Conservation (phyloP, 2,888 invertebrate species). For the Limenitis camilla region DNA sequence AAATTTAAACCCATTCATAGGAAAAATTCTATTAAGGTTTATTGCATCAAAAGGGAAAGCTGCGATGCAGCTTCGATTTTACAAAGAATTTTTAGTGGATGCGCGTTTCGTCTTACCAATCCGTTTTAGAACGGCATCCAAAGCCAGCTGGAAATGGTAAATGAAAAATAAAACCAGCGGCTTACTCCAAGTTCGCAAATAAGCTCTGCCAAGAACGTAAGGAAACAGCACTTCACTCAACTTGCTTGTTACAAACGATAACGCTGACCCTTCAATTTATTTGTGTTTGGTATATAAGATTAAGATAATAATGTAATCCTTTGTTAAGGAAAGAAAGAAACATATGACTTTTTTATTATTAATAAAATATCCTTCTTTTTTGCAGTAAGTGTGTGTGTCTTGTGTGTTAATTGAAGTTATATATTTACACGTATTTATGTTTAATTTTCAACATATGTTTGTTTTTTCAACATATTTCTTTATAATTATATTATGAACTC, state of each 20-base stretch:
- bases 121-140: conserved; percentile 9
- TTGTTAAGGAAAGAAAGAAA: neutral
- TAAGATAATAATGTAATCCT: neutral
- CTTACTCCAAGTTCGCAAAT: conserved; percentile 26
- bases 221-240: conserved; percentile 30
- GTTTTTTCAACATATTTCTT: too few species aligned
- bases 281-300: neutral
- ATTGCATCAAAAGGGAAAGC: conserved; percentile 5
- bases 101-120: conserved; percentile 12
- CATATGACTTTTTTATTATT: too few species aligned
- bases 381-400: too few species aligned
- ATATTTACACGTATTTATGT: too few species aligned
- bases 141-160: conserved; percentile 30
- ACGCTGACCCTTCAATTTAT: conserved; percentile 28
- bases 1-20: neutral
- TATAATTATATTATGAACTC: too few species aligned
- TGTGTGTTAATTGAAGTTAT: too few species aligned
- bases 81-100: conserved; percentile 9
- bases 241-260: conserved; percentile 39
- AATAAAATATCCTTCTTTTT: too few species aligned
- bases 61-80: conserved; percentile 7
- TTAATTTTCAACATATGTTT: too few species aligned
- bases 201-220: conserved; percentile 23
- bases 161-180: conserved; percentile 49
- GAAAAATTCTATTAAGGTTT: conserved; percentile 6